Percentiles rank a stretch among this genome's conserved stretches.
Evolutionary conservation across 1,140 invertebrate genomes (phyloP).

Genomic region (Drosophila repleta): DNA sequence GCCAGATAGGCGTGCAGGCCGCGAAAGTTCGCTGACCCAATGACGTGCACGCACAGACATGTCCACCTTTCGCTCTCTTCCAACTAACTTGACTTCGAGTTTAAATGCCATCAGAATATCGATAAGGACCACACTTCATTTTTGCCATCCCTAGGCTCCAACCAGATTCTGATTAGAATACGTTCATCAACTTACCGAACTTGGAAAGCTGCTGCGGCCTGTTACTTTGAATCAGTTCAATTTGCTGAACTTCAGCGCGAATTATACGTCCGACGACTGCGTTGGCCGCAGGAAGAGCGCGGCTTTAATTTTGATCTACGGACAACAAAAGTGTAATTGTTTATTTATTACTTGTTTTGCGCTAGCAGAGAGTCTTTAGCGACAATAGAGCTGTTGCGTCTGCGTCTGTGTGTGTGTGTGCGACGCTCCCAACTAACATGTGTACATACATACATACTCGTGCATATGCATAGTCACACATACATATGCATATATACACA

Average conservation of each 20-base stretch:
- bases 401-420: slow-evolving; percentile 11
- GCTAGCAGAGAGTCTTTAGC: slow-evolving; percentile 13
- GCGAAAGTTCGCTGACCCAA: slow-evolving; percentile 58
- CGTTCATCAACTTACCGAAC: slow-evolving; percentile 30
- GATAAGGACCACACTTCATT: neutral
- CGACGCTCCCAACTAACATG: slow-evolving; percentile 7
- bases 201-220: slow-evolving; percentile 15
- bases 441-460: slow-evolving; percentile 13
- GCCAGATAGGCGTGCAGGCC: slow-evolving; percentile 27
- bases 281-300: slow-evolving; percentile 33
- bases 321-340: slow-evolving; percentile 39
- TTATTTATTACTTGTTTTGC: slow-evolving; percentile 19
- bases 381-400: neutral
- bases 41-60: slow-evolving; percentile 18
- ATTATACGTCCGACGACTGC: slow-evolving; percentile 4
- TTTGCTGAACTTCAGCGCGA: neutral
- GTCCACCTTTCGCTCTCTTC: no score
- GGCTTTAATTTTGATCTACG: slow-evolving; percentile 46
- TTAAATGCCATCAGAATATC: neutral
- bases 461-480: slow-evolving; percentile 3
- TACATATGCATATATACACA: slow-evolving; percentile 6
- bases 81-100: no score
- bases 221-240: slow-evolving; percentile 17
- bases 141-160: slow-evolving; percentile 4
- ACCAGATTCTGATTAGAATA: slow-evolving; percentile 21